Evolutionary conservation across 92 coral and sea anemone genomes (phyloP).

Genomic region (Nematostella vectensis): DNA sequence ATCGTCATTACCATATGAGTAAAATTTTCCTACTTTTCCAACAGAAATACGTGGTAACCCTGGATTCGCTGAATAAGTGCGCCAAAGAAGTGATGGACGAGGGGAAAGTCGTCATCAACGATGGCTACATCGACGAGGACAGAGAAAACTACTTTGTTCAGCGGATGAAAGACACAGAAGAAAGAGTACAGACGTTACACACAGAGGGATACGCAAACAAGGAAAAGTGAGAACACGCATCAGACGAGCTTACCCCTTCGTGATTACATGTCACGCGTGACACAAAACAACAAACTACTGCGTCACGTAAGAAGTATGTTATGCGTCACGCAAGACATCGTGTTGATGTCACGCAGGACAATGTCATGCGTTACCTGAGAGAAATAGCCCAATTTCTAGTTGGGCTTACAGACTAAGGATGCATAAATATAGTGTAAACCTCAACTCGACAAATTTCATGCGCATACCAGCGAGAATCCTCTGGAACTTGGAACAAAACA

Average conservation of each 20-base stretch:
- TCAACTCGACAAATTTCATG: no score
- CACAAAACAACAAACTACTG: no score
- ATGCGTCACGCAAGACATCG: no score
- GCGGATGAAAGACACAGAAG: constrained; percentile 56
- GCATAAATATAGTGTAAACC: no score
- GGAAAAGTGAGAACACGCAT: constrained; percentile 33
- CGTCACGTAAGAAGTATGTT: no score
- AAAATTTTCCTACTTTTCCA: constrained; percentile 13
- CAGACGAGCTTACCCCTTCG: neutral
- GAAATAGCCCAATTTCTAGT: no score
- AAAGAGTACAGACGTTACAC: constrained; percentile 42
- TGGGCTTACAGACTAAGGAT: no score
- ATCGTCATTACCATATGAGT: no score
- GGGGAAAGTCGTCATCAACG: constrained; percentile 41
- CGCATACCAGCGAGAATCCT: no score
- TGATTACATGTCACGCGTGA: neutral
- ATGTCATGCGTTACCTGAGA: no score
- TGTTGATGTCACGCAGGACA: no score
- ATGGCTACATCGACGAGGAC: constrained; percentile 50
- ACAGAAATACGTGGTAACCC: constrained; percentile 24
- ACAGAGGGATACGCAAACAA: constrained; percentile 32
- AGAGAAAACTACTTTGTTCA: constrained; percentile 50
- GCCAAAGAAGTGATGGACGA: constrained; percentile 40
- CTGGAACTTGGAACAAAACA: no score
- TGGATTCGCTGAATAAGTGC: constrained; percentile 40